Base-by-base conservation (phyloP, 1,140 invertebrate species). In the Drosophila lacertosa region DNA sequence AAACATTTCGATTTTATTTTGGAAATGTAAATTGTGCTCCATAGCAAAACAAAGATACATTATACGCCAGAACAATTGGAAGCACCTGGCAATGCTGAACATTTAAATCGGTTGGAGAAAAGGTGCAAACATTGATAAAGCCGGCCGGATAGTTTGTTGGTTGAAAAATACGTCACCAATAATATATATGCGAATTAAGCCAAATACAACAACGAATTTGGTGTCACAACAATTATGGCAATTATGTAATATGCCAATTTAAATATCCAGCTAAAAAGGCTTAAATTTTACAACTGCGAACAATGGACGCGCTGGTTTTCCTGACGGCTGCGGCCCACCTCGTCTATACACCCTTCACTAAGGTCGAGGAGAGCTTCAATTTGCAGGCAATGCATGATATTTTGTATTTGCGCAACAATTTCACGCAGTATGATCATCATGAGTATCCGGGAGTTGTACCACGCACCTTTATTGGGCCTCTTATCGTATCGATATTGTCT, bases 331-430 rank as follows among this genome's bases (percentile, higher is more conserved):
- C 93, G 62, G 92, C 96, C 63, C 96, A 98, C 91, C 92, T 99
- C 39, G 86, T 97, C 48, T 94, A 97, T 72, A 98, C 97, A 91
- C 98, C 99, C 42, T 99, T 96, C 91, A 99, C 98, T 1, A 99
- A 99, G 96, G 99, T 99, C 7, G 99, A 99, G 92, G 99, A 99
- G 93, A 99, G 98, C 92, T 99, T 99, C 90, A 99, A 99, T 92
- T 93, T 99, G 16, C 97, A 99, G 93, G 99, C 99, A 10, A 97
- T 96, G 91, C 99, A 99, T 93, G 99, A 99, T 93, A 94, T 99
- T 77, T 92, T 99, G 11, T 99, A 98, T 92, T 95, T 98, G 90
- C 93, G 95, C 62, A 92, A 93, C 91, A 97, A 98, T 92, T 93
- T 99, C 58, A 92, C 95, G 35, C 92, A 99, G 97, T 99, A 99